Conservation (phyloP, 2,888 invertebrate species). For the Lissonota sp. region DNA sequence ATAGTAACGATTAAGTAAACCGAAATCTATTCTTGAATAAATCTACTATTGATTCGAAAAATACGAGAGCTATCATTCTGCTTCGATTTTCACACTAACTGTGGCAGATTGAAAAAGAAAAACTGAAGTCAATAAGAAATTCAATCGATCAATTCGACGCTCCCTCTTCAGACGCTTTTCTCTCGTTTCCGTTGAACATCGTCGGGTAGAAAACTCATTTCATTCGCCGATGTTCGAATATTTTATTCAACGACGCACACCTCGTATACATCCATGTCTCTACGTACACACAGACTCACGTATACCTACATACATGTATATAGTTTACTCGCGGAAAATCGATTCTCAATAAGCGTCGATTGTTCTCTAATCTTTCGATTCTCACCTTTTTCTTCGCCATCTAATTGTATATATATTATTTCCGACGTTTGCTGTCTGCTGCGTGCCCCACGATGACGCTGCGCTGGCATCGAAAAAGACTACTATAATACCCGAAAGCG, state of each 20-base stretch:
- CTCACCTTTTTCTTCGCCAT: slow-evolving; percentile 44
- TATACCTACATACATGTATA: slow-evolving; percentile 5
- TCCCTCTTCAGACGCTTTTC: neutral
- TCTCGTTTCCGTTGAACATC: slow-evolving; percentile 49
- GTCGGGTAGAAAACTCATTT: slow-evolving; percentile 55
- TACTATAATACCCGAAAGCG: slow-evolving; percentile 13
- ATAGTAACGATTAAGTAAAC: neutral
- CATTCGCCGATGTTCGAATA: slow-evolving; percentile 45
- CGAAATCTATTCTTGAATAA: slow-evolving; percentile 3
- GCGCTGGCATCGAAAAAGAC: slow-evolving; percentile 21
- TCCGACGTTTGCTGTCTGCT: slow-evolving; percentile 17
- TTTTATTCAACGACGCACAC: slow-evolving; percentile 60
- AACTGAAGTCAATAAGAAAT: slow-evolving; percentile 47
- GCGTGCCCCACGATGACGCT: slow-evolving; percentile 4
- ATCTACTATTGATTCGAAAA: neutral
- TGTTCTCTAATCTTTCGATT: slow-evolving; percentile 60
- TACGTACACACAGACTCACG: neutral
- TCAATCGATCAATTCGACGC: slow-evolving; percentile 53
- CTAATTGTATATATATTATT: slow-evolving; percentile 13
- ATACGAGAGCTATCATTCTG: slow-evolving; percentile 23
- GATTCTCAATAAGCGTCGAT: slow-evolving; percentile 59
- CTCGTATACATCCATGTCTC: slow-evolving; percentile 4
- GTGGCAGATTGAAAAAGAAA: slow-evolving; percentile 9
- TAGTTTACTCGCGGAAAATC: slow-evolving; percentile 48
- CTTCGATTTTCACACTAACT: slow-evolving; percentile 39